phyloP scores from a whole-genome alignment of 2,888 invertebrate species.

The Drosophila leonis region DNA sequence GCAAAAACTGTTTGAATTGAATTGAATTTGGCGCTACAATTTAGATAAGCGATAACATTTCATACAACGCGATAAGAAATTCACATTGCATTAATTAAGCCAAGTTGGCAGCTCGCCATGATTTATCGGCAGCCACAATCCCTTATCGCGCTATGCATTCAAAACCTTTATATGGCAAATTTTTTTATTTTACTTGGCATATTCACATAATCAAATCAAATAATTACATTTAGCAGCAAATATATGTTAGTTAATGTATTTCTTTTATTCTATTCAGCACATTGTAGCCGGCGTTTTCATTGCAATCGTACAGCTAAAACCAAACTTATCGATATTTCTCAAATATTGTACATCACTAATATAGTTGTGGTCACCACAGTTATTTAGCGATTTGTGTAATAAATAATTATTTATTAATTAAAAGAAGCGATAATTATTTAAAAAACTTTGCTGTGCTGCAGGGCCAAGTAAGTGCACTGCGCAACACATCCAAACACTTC shows the following conservation, averaged over 20 bases:
- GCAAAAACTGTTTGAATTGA: too few species aligned
- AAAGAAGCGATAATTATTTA: neutral
- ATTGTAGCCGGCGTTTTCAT: neutral
- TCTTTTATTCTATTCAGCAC: neutral
- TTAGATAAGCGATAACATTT: slow-evolving; percentile 5
- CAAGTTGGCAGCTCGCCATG: slow-evolving; percentile 36
- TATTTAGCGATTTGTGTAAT: slow-evolving; percentile 21
- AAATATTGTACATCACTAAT: slow-evolving; percentile 26
- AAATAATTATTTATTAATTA: slow-evolving; percentile 15
- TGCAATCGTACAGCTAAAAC: neutral
- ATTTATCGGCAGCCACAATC: slow-evolving; percentile 4
- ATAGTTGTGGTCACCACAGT: slow-evolving; percentile 35
- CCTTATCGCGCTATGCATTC: too few species aligned
- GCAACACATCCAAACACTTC: slow-evolving; percentile 1
- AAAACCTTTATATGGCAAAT: neutral
- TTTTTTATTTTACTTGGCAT: neutral
- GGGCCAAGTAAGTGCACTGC: neutral
- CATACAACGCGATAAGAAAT: neutral
- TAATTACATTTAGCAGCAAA: neutral
- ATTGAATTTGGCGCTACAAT: slow-evolving; percentile 8
- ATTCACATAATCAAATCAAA: neutral
- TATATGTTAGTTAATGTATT: neutral
- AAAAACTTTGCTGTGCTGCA: neutral
- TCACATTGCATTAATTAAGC: neutral
- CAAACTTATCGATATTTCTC: neutral